Conservation (phyloP, 1,140 invertebrate genomes). For the Drosophila varians region DNA sequence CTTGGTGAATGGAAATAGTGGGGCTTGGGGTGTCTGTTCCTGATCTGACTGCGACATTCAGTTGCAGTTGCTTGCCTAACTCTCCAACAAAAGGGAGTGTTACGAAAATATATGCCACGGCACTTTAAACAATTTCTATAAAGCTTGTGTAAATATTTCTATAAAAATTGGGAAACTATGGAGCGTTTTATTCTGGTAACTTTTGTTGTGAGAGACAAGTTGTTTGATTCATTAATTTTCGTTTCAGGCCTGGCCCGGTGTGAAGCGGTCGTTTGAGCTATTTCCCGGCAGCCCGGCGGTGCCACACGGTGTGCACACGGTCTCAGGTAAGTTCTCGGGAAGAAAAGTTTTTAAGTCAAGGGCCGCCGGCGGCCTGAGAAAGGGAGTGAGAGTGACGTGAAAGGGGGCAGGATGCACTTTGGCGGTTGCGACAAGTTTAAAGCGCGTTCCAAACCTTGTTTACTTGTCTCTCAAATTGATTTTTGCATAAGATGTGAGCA, state of each 20-base stretch:
- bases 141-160: neutral
- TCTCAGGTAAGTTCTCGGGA: constrained; percentile 70
- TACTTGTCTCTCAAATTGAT: constrained; percentile 68
- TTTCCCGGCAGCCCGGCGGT: constrained; percentile 56
- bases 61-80: constrained; percentile 4
- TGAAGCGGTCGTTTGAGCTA: constrained; percentile 77
- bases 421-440: constrained; percentile 51
- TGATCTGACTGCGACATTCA: constrained; percentile 28
- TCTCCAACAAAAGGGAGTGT: neutral
- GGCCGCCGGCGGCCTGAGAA: constrained; percentile 33
- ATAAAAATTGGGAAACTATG: neutral
- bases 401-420: constrained; percentile 51
- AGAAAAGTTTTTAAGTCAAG: constrained; percentile 51
- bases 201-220: too few relatives aligned
- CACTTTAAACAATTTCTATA: neutral
- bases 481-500: constrained; percentile 44
- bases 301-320: constrained; percentile 72
- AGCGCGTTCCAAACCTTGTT: constrained; percentile 50
- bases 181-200: neutral
- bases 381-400: neutral
- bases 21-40: neutral
- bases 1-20: neutral
- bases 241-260: constrained; percentile 76
- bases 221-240: too few relatives aligned
- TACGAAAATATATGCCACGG: neutral